phyloP scores from a whole-genome alignment of 2,113 vertebrate genomes.

The Neotoma lepida region DNA sequence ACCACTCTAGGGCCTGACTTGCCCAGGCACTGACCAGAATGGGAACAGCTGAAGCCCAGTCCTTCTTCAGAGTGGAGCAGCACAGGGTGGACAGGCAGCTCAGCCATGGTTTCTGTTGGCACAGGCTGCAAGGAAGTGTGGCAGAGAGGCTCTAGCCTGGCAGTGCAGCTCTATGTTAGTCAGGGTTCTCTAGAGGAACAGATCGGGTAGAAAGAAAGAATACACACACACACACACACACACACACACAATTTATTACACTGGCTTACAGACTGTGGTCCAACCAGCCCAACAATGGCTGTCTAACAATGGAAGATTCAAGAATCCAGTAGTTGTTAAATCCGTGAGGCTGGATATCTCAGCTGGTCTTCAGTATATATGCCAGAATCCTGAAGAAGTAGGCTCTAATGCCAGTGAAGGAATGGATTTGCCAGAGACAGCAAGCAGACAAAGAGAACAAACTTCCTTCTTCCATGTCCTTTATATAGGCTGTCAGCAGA shows the following conservation, averaged over 20 bases:
- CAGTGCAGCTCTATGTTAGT: constrained; percentile 64
- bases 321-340: background rate
- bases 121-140: constrained; percentile 80
- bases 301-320: background rate
- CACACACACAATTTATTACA: background rate
- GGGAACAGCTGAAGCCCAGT: constrained; percentile 79
- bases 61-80: constrained; percentile 81
- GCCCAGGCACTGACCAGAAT: constrained; percentile 54
- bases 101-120: constrained; percentile 76
- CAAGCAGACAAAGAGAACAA: background rate
- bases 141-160: constrained; percentile 83
- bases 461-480: background rate
- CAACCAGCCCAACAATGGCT: background rate
- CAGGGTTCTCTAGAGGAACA: background rate
- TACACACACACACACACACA: background rate
- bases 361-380: background rate
- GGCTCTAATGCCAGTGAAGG: background rate
- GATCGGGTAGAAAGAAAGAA: background rate
- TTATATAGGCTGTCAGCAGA: background rate
- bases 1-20: constrained; percentile 59
- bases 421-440: background rate
- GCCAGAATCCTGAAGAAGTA: background rate
- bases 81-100: constrained; percentile 67
- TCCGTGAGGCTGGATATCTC: background rate
- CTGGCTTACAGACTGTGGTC: background rate